Conservation (phyloP, 1,140 invertebrate genomes). For the Orchesella cincta region DNA sequence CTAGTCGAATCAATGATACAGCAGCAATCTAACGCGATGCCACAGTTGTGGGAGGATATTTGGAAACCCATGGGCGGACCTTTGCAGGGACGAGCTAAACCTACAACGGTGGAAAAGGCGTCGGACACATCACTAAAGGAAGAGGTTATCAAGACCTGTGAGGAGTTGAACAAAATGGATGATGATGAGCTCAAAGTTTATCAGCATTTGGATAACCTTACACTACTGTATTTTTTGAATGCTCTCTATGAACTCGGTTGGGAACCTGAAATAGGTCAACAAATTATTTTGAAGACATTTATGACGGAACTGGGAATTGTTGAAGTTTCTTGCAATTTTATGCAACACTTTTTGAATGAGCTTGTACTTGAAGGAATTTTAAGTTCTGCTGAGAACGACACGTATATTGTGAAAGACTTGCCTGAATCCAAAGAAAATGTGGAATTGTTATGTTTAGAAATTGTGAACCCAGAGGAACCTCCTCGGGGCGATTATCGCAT, state of each 20-base stretch:
- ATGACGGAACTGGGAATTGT: not conserved
- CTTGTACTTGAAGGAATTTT: not conserved
- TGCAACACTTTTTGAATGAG: not conserved
- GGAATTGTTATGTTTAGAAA: not conserved
- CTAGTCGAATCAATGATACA: not conserved
- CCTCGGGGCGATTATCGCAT: not conserved
- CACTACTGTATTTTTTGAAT: not conserved
- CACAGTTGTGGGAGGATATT: conserved; percentile 5
- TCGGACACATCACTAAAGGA: not conserved
- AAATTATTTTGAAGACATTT: not conserved
- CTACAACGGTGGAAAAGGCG: not conserved
- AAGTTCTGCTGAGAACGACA: not conserved
- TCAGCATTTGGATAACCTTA: not conserved
- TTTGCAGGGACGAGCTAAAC: not conserved
- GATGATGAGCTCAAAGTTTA: not conserved
- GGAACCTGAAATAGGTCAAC: not conserved
- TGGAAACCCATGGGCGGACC: not conserved
- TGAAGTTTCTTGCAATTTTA: not conserved
- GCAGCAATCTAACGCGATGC: not conserved
- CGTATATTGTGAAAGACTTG: not conserved
- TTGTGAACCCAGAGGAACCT: not conserved
- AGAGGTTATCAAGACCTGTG: not conserved
- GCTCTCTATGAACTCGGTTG: not conserved
- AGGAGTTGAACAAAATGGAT: not conserved
- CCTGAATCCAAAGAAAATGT: not conserved